phyloP scores from a whole-genome alignment of 2,888 invertebrate genomes.

The Craniophora ligustri region DNA sequence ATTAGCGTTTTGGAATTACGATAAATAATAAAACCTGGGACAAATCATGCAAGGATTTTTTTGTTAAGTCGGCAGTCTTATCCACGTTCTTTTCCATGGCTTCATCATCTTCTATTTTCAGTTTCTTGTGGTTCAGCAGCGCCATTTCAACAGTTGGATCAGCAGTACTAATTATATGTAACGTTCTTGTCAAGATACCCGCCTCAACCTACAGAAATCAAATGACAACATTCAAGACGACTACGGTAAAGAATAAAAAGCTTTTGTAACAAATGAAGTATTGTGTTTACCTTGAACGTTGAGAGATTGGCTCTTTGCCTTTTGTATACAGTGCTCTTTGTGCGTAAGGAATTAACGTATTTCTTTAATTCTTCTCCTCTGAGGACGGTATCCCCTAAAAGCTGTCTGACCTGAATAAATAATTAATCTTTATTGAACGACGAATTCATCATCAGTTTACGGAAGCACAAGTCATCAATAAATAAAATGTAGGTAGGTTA shows the following conservation, averaged over 20 bases:
- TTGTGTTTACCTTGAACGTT: constrained; percentile 87
- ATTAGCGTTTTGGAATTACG: no score
- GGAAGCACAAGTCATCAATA: constrained; percentile 20
- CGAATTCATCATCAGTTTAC: neutral
- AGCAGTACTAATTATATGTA: constrained; percentile 91
- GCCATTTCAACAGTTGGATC: constrained; percentile 87
- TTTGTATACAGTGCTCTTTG: constrained; percentile 94
- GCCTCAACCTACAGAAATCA: constrained; percentile 89
- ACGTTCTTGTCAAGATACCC: constrained; percentile 92
- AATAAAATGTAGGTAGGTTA: constrained; percentile 18
- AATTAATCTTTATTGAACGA: constrained; percentile 34
- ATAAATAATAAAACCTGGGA: constrained; percentile 75
- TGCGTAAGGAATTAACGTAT: constrained; percentile 94
- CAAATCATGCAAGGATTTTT: constrained; percentile 82
- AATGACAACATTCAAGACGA: constrained; percentile 31
- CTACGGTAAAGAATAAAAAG: constrained; percentile 43
- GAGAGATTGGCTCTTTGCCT: constrained; percentile 93
- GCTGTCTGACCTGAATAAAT: constrained; percentile 76
- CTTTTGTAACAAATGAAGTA: constrained; percentile 34
- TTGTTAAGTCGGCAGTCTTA: constrained; percentile 75
- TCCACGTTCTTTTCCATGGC: constrained; percentile 83
- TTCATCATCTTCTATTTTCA: constrained; percentile 88
- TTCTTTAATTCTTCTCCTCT: constrained; percentile 95
- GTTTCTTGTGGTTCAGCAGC: constrained; percentile 84
- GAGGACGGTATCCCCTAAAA: constrained; percentile 91